Conservation (phyloP, 2,888 invertebrate species). For the Xestia sexstrigata region DNA sequence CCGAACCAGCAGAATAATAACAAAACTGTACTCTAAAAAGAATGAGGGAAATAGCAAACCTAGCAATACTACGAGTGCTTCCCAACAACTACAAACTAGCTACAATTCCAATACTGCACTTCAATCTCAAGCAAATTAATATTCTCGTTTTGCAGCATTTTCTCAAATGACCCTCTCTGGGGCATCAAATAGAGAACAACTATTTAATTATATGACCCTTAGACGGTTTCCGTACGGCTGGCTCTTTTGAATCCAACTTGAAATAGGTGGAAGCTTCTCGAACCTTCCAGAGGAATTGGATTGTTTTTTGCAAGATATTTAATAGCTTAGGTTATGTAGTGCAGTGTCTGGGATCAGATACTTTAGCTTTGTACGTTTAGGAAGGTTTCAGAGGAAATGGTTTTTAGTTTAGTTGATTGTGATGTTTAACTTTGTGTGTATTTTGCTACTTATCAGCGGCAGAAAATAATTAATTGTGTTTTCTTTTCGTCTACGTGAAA, state of each 20-base stretch:
- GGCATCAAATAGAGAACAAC: slow-evolving; percentile 71
- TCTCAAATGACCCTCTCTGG: slow-evolving; percentile 52
- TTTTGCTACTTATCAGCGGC: background rate
- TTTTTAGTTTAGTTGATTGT: slow-evolving; percentile 17
- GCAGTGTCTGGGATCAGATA: slow-evolving; percentile 54
- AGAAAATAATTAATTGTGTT: background rate
- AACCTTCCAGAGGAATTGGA: slow-evolving; percentile 67
- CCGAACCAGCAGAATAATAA: background rate
- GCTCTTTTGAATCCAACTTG: slow-evolving; percentile 71
- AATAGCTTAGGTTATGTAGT: slow-evolving; percentile 50
- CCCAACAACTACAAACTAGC: slow-evolving; percentile 15
- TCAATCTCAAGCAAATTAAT: slow-evolving; percentile 60
- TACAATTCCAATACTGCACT: slow-evolving; percentile 45
- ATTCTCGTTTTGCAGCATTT: slow-evolving; percentile 48
- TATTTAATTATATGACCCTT: slow-evolving; percentile 76
- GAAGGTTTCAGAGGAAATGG: slow-evolving; percentile 20
- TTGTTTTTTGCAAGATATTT: slow-evolving; percentile 67
- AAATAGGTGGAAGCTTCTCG: slow-evolving; percentile 58
- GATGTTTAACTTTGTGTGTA: background rate
- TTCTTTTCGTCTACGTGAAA: background rate
- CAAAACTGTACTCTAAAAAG: background rate
- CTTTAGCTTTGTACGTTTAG: slow-evolving; percentile 50
- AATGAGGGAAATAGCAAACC: background rate
- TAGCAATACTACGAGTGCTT: background rate
- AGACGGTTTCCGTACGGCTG: slow-evolving; percentile 69